Evolutionary conservation across 2,888 invertebrate genomes (phyloP).

Genomic region (Chrysolina haemoptera): DNA sequence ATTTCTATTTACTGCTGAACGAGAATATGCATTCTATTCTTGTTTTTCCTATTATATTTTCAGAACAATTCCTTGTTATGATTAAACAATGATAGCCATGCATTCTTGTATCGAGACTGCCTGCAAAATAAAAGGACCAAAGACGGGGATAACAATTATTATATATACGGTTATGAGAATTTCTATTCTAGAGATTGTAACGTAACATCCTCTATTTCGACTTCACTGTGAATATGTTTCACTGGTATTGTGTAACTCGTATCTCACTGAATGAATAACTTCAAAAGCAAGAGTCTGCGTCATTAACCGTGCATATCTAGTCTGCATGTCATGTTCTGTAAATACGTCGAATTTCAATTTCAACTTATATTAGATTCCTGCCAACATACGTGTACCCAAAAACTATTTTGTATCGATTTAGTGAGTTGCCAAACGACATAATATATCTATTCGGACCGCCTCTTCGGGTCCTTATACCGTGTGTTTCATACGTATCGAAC

Average conservation of each 20-base stretch:
- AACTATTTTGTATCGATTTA: too few relatives aligned
- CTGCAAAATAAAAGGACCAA: not conserved
- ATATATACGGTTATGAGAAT: not conserved
- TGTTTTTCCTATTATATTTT: too few relatives aligned
- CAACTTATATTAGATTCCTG: not conserved
- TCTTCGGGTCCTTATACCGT: too few relatives aligned
- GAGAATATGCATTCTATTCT: too few relatives aligned
- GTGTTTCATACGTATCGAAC: too few relatives aligned
- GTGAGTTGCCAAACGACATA: too few relatives aligned
- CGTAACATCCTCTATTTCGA: conserved; percentile 3
- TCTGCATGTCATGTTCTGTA: too few relatives aligned
- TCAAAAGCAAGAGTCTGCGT: not conserved
- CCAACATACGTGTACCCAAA: not conserved
- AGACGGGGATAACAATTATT: not conserved
- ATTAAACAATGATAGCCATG: not conserved
- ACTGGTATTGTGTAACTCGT: not conserved
- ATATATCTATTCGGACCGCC: too few relatives aligned
- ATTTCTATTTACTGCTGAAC: too few relatives aligned
- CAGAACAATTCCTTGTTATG: too few relatives aligned
- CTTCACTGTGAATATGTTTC: not conserved
- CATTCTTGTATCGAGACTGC: not conserved
- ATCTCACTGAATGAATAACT: not conserved
- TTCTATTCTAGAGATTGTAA: not conserved
- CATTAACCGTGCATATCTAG: not conserved
- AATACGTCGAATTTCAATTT: not conserved